Evolutionary conservation across 1,140 invertebrate species (phyloP), one percentile per base, ranked within the genome.

Genomic region (Intoshia linei): DNA sequence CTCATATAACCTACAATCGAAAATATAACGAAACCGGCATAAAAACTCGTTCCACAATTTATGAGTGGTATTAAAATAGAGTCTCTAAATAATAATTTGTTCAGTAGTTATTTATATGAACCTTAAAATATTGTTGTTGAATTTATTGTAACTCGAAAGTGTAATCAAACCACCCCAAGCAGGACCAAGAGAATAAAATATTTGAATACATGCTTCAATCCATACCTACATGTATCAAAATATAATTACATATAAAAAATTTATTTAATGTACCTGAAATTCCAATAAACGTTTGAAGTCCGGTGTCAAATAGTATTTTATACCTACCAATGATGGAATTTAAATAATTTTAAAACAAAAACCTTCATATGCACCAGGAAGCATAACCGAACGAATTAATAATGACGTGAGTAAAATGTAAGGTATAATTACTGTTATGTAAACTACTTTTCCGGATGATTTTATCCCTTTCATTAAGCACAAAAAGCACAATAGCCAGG

Each of bases 61-160:
- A 77, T 68, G 25, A 71, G 48, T 20, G 72, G 71, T 21, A 81
- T 72, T 0, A 73, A 67, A 15, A 78, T 46, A 0, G 74, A 74
- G 47, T 81, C 74, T 36, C 73, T 60, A 37, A 3, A 47, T 41
- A n/a, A n/a, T n/a, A n/a, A 15, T 13, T 15, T 15, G 31, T 20
- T 7, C 14, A 13, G 13, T 7, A 10, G 31, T 20, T 7, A 4
- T 13, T 11, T 11, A 2, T 13, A 19, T 29, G 5, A 27, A 45
- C 47, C 46, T 65, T 10, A 77, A 52, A 40, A 78, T 71, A 45
- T 73, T 73, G 47, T 78, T 78, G 48, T 74, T 69, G 48, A 75
- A 74, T 48, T 69, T 69, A 53, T 78, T 78, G 57, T 77, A 79
- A 46, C 73, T 76, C n/a, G 74, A 71, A 50, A 78, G 77, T 44